These are phyloP conservation scores for Rhinolophus ferrumequinum DNA, from an alignment of 2,113 vertebrate species.

Conservation along the genomic window DNA sequence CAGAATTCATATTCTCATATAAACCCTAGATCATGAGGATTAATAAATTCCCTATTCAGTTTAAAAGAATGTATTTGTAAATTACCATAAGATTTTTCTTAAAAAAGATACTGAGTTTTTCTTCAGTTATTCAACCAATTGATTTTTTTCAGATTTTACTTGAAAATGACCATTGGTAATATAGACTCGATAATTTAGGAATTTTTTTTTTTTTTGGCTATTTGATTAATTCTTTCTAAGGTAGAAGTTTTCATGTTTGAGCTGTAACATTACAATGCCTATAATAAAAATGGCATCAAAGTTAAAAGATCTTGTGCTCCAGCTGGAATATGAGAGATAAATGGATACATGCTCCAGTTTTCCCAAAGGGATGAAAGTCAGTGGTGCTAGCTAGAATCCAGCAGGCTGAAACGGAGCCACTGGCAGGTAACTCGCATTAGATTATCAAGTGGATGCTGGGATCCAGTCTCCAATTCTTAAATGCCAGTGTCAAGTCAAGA, in stretches of 20 bases:
- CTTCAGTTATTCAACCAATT: neutral
- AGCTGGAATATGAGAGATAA: neutral
- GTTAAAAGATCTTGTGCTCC: neutral
- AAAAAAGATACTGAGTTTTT: neutral
- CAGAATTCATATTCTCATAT: neutral
- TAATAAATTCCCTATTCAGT: neutral
- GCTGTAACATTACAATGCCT: neutral
- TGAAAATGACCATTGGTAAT: neutral
- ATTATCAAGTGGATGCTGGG: fast-evolving
- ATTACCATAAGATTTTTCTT: neutral
- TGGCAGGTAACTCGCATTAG: fast-evolving
- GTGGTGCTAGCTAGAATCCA: fast-evolving
- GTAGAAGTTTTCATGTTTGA: neutral
- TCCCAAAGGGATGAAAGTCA: neutral
- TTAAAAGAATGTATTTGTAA: neutral
- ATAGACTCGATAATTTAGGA: neutral
- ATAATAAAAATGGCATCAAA: neutral
- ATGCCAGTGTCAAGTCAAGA: neutral
- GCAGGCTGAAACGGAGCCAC: neutral
- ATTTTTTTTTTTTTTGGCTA: neutral
- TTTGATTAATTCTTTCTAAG: neutral
- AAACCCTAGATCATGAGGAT: neutral
- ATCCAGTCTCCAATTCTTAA: neutral
- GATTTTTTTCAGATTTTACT: conserved; percentile 20
- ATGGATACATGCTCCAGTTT: neutral